phyloP scores from a whole-genome alignment of 1,140 invertebrate species.

The Bombus huntii region DNA sequence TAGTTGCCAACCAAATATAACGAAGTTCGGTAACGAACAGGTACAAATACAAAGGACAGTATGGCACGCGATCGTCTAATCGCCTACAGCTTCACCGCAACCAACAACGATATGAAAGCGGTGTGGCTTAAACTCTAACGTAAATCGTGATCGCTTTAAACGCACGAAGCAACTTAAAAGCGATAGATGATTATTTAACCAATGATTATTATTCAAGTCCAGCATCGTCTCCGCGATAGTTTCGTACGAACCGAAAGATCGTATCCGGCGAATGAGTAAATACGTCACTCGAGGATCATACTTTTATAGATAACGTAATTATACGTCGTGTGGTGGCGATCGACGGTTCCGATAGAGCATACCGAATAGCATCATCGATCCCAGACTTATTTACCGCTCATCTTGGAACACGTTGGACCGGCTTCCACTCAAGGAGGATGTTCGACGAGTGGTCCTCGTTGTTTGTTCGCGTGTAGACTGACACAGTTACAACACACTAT shows the following conservation, averaged over 20 bases:
- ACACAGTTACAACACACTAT: conserved; percentile 34
- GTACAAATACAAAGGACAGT: background rate
- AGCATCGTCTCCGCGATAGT: background rate
- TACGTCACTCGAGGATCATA: background rate
- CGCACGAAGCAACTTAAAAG: background rate
- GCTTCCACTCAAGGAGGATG: conserved; percentile 50
- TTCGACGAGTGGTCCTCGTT: conserved; percentile 63
- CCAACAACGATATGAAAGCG: background rate
- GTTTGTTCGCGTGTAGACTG: conserved; percentile 43
- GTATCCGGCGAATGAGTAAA: background rate
- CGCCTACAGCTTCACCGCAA: background rate
- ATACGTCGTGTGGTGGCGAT: background rate
- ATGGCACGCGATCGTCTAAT: background rate
- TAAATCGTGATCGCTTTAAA: background rate
- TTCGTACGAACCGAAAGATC: background rate
- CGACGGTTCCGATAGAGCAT: background rate
- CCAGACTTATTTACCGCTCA: background rate
- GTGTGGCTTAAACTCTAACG: background rate
- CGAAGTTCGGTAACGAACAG: background rate
- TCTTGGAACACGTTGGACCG: background rate
- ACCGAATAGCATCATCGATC: background rate
- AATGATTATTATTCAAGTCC: background rate
- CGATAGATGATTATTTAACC: too few species aligned
- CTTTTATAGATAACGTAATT: conserved; percentile 22
- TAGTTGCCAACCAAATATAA: too few species aligned